Evolutionary conservation across 2,113 vertebrate species (phyloP).

Genomic region (Struthidea cinerea): DNA sequence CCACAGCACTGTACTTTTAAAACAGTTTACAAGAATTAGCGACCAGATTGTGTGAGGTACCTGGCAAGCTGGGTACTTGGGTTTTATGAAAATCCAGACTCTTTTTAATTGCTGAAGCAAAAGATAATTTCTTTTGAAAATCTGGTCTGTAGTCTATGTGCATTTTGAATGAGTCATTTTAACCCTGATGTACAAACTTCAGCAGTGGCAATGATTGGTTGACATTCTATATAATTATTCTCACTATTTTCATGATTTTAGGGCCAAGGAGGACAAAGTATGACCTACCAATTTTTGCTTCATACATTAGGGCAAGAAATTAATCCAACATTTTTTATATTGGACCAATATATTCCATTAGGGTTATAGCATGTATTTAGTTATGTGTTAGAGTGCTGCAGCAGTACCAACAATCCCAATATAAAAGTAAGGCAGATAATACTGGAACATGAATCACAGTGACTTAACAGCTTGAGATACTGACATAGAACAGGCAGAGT

Average conservation of each 20-base stretch:
- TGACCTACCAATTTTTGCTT: background rate
- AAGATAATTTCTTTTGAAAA: background rate
- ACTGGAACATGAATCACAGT: background rate
- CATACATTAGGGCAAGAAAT: background rate
- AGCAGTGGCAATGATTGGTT: background rate
- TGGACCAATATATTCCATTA: background rate
- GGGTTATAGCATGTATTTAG: background rate
- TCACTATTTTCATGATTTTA: background rate
- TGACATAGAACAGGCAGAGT: background rate
- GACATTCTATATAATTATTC: background rate
- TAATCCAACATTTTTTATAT: background rate
- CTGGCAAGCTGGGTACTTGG: background rate
- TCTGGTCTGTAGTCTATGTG: background rate
- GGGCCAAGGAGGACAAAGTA: background rate
- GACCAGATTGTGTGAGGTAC: background rate
- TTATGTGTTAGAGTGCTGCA: background rate
- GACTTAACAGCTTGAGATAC: background rate
- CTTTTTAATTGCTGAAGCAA: background rate
- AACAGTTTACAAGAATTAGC: background rate
- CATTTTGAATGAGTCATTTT: background rate
- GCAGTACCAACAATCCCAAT: background rate
- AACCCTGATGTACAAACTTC: background rate
- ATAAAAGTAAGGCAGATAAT: background rate
- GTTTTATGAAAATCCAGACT: conserved; percentile 1
- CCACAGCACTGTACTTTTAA: background rate